These are phyloP conservation scores for Momotus momota DNA, from an alignment of 2,797 vertebrate genomes.

Conservation along the genomic window DNA sequence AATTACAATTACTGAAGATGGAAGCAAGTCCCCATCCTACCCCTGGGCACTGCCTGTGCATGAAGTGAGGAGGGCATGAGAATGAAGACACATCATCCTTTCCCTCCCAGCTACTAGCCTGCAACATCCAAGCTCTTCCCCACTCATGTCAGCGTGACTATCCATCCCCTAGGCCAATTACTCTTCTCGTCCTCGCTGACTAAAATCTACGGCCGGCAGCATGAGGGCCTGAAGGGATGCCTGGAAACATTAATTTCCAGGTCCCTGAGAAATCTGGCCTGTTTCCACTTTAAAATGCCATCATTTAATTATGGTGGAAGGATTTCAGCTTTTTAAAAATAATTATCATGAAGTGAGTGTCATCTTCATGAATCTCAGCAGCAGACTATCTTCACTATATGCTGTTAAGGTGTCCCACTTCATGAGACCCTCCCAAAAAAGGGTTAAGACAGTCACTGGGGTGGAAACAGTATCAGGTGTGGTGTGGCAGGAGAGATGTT, in stretches of 20 bases:
- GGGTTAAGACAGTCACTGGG: background rate
- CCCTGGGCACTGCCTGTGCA: background rate
- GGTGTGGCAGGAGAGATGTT: background rate
- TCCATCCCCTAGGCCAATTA: fast-evolving
- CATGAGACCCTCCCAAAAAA: background rate
- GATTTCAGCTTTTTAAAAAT: background rate
- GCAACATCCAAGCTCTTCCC: background rate
- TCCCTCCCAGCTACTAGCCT: background rate
- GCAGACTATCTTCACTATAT: background rate
- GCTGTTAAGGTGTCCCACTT: background rate
- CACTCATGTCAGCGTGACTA: fast-evolving
- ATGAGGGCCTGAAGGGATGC: background rate
- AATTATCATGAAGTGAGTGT: background rate
- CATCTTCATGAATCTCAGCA: background rate
- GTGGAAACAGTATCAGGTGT: background rate
- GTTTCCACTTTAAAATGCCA: background rate
- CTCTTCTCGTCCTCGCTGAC: background rate
- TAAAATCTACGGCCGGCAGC: background rate
- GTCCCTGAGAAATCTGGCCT: background rate
- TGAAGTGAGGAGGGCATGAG: background rate
- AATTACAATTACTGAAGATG: background rate
- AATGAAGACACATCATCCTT: background rate
- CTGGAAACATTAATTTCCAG: background rate
- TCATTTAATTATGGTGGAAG: background rate
- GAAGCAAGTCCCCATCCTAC: background rate